These are phyloP conservation scores for Rattus norvegicus DNA, from an alignment of 2,113 vertebrate species.

Conservation along the genomic window GRCr8 NC_086019.1:46031001-46031500, in stretches of 20 bases:
- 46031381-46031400: too few relatives aligned
- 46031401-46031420: neutral
- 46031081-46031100: neutral
- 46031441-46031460: neutral
- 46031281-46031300: neutral
- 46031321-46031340: neutral
- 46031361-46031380: neutral
- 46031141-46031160: neutral
- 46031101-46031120: neutral
- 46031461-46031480: neutral
- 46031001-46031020: neutral
- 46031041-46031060: neutral
- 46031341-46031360: neutral
- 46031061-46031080: neutral
- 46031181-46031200: neutral
- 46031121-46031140: neutral
- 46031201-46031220: neutral
- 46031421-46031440: neutral
- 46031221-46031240: neutral
- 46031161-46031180: neutral
- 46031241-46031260: neutral
- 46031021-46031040: neutral
- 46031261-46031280: neutral
- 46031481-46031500: too few relatives aligned
- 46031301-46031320: neutral